Percentiles rank a stretch among this genome's conserved stretches.
These are phyloP conservation scores for Parnassius apollo DNA, from an alignment of 2,888 invertebrate genomes.

Conservation along the genomic window DNA sequence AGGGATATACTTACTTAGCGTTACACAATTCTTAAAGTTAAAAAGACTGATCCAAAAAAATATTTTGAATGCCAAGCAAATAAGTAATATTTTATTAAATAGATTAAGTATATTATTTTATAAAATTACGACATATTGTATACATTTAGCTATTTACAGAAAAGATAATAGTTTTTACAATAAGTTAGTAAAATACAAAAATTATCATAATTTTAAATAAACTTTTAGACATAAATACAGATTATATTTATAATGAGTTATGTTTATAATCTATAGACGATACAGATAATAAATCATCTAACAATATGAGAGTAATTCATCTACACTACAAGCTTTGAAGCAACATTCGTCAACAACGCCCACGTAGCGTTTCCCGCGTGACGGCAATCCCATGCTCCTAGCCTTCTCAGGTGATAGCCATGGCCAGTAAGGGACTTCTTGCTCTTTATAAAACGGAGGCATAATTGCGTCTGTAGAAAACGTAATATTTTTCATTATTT, in stretches of 20 bases:
- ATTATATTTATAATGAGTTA: no score
- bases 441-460: slow-evolving; percentile 12
- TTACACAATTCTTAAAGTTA: no score
- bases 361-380: slow-evolving; percentile 18
- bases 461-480: slow-evolving; percentile 8
- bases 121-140: not conserved
- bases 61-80: slow-evolving; percentile 2
- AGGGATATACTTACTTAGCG: no score
- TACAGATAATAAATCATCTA: slow-evolving; percentile 1
- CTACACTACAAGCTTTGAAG: slow-evolving; percentile 21
- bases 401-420: slow-evolving; percentile 20
- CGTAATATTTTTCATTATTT: no score
- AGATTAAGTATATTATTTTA: not conserved
- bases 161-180: not conserved
- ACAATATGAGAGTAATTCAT: slow-evolving; percentile 23
- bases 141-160: not conserved
- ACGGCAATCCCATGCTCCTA: slow-evolving; percentile 10
- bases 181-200: no score
- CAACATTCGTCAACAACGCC: slow-evolving; percentile 25
- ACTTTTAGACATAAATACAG: no score
- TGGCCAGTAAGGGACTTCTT: slow-evolving; percentile 17
- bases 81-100: slow-evolving; percentile 3
- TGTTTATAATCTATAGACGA: not conserved
- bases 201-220: no score
- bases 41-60: slow-evolving; percentile 1